phyloP scores from a whole-genome alignment of 2,888 invertebrate genomes.

The Hemaris fuciformis region DNA sequence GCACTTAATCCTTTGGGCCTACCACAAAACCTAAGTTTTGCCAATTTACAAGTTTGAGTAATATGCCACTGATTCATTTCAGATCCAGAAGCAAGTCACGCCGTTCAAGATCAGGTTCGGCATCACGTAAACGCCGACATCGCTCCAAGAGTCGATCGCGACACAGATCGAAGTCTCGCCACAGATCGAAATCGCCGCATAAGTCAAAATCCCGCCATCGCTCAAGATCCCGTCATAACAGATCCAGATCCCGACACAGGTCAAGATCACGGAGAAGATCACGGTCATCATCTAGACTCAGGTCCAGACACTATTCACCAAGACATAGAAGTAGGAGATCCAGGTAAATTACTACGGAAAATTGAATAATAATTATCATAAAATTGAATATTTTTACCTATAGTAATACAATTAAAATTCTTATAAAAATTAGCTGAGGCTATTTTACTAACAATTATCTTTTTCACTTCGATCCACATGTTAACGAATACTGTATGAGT shows the following conservation, averaged over 20 bases:
- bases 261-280: slow-evolving; percentile 49
- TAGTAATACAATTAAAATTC: too few relatives aligned
- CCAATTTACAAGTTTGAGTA: too few relatives aligned
- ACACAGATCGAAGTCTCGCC: slow-evolving; percentile 50
- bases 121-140: slow-evolving; percentile 44
- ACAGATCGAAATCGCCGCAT: slow-evolving; percentile 49
- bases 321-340: slow-evolving; percentile 59
- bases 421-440: too few relatives aligned
- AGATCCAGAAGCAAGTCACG: slow-evolving; percentile 58
- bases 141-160: slow-evolving; percentile 42
- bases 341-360: slow-evolving; percentile 43
- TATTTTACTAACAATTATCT: too few relatives aligned
- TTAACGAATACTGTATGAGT: too few relatives aligned
- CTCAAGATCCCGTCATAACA: slow-evolving; percentile 31
- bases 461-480: too few relatives aligned
- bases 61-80: too few relatives aligned
- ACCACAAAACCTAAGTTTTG: slow-evolving; percentile 3
- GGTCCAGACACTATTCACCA: slow-evolving; percentile 56
- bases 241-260: slow-evolving; percentile 39
- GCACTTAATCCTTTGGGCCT: too few relatives aligned
- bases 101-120: slow-evolving; percentile 48
- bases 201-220: slow-evolving; percentile 43
- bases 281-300: slow-evolving; percentile 37
- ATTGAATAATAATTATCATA: neutral
- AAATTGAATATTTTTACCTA: too few relatives aligned